A percentile compares a stretch with the other conserved stretches of the same genome.
phyloP scores from a whole-genome alignment of 2,797 vertebrate species.

The Leontopithecus rosalia region DNA sequence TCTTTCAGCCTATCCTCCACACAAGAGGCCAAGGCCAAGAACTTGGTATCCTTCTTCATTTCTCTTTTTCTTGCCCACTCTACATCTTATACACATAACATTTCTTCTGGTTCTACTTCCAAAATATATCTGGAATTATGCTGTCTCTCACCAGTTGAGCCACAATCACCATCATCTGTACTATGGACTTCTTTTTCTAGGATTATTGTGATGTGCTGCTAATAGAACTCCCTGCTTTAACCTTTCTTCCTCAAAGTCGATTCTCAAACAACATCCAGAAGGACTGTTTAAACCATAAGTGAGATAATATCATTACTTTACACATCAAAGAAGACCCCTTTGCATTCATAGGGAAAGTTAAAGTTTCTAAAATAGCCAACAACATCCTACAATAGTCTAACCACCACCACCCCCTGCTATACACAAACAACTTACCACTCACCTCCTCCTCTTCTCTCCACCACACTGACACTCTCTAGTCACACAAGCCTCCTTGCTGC shows the following conservation, averaged over 20 bases:
- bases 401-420: too few species aligned
- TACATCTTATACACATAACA: neutral
- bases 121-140: neutral
- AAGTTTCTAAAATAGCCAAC: neutral
- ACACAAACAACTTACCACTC: neutral
- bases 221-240: neutral
- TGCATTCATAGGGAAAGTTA: neutral
- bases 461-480: neutral
- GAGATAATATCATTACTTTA: neutral
- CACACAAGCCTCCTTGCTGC: neutral
- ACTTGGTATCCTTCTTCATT: neutral
- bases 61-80: neutral
- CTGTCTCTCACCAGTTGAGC: neutral
- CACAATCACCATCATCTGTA: neutral
- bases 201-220: neutral
- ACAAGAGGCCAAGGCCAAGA: neutral
- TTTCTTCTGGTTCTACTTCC: neutral
- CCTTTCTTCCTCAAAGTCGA: neutral
- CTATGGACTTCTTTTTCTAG: neutral
- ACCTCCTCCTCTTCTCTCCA: neutral
- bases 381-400: neutral
- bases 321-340: neutral
- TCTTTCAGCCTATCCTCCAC: neutral
- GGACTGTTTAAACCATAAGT: neutral
- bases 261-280: neutral